A percentile compares a stretch with the other conserved stretches of the same genome.
These are phyloP conservation scores for Nemotelus pantherinus DNA, from an alignment of 2,888 invertebrate genomes.

Conservation along the genomic window DNA sequence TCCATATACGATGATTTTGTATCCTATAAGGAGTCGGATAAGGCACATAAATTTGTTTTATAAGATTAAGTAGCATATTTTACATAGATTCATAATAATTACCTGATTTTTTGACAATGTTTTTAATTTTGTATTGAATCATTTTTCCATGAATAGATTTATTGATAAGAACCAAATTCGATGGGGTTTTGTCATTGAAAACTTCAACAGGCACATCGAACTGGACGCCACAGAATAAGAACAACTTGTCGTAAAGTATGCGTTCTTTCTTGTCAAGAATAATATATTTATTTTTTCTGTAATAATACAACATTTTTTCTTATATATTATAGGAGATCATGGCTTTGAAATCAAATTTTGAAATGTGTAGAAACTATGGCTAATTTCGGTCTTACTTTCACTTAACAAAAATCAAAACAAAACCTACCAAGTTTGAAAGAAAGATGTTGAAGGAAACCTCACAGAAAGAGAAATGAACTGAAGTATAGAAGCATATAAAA, in stretches of 20 bases:
- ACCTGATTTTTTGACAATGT: conserved; percentile 12
- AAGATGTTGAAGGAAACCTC: not conserved
- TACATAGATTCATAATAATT: not conserved
- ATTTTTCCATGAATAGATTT: conserved; percentile 66
- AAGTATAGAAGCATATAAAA: too few species aligned
- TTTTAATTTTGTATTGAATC: conserved; percentile 30
- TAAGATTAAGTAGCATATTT: too few species aligned
- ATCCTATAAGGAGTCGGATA: conserved; percentile 26
- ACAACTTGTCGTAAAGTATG: conserved; percentile 68
- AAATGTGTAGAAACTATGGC: not conserved
- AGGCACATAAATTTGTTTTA: too few species aligned
- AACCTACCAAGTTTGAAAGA: not conserved
- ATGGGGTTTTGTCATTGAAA: conserved; percentile 61
- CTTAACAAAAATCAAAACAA: not conserved
- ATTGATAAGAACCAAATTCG: conserved; percentile 73
- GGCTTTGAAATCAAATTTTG: not conserved
- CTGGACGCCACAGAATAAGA: conserved; percentile 69
- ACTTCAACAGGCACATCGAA: conserved; percentile 67
- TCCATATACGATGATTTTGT: conserved; percentile 66
- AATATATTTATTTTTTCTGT: conserved; percentile 70
- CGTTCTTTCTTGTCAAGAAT: conserved; percentile 58
- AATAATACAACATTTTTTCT: conserved; percentile 49
- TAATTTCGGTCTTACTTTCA: not conserved
- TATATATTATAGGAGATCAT: not conserved
- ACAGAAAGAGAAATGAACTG: too few species aligned